phyloP scores from a whole-genome alignment of 2,113 vertebrate genomes.

The Crotalus tigris region DNA sequence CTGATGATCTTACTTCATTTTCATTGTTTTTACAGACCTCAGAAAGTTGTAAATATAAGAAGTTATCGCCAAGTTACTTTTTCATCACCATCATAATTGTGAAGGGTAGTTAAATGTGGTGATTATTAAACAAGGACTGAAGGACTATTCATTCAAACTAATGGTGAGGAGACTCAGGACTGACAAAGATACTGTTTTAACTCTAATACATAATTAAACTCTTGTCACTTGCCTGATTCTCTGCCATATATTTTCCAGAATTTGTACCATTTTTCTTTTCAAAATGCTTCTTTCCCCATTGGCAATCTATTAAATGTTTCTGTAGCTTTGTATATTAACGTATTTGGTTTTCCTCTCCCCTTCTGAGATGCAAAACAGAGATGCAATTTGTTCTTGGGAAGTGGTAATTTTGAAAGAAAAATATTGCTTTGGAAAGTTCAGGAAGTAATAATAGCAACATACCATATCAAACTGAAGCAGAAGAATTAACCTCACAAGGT shows the following conservation, averaged over 20 bases:
- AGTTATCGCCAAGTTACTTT: not conserved
- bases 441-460: slow-evolving; percentile 2
- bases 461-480: not conserved
- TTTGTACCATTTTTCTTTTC: not conserved
- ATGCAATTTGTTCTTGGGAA: slow-evolving; percentile 2
- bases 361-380: not conserved
- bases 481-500: not conserved
- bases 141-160: not conserved
- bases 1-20: not conserved
- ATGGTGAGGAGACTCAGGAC: not conserved
- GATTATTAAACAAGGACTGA: not conserved
- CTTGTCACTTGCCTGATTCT: not conserved
- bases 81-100: not conserved
- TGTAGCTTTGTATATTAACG: not conserved
- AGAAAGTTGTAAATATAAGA: not conserved
- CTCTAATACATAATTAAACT: not conserved
- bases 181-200: not conserved
- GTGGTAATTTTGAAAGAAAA: not conserved
- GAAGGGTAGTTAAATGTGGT: not conserved
- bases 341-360: not conserved
- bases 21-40: not conserved
- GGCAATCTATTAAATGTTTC: not conserved
- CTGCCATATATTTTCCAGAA: not conserved
- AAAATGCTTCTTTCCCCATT: not conserved
- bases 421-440: not conserved